Percentiles rank a stretch among this genome's conserved stretches.
These are phyloP conservation scores for Trichoplusia ni DNA, from an alignment of 1,140 invertebrate genomes.

Conservation along the genomic window DNA sequence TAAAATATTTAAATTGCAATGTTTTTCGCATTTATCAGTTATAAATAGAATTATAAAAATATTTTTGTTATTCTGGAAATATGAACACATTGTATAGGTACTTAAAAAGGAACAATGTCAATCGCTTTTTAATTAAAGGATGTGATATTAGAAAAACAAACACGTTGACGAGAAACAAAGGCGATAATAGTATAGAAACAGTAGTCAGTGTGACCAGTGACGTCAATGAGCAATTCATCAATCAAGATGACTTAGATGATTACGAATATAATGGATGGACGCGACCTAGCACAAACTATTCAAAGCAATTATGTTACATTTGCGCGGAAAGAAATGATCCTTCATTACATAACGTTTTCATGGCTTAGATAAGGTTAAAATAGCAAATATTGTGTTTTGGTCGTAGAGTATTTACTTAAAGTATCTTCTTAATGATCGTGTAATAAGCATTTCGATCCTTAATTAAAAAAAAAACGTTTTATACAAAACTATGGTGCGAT, in stretches of 20 bases:
- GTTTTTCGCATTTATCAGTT: conserved; percentile 23
- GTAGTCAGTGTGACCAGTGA: background rate
- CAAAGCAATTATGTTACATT: background rate
- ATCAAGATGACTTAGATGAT: background rate
- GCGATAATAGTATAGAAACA: background rate
- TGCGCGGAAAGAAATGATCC: background rate
- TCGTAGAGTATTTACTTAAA: too few relatives aligned
- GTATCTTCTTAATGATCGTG: too few relatives aligned
- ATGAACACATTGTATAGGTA: too few relatives aligned
- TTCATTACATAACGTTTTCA: too few relatives aligned
- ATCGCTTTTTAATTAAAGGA: background rate
- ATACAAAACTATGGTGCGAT: too few relatives aligned
- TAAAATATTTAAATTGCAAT: conserved; percentile 33
- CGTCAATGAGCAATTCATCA: conserved; percentile 10
- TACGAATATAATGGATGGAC: background rate
- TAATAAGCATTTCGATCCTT: too few relatives aligned
- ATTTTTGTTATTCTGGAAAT: too few relatives aligned
- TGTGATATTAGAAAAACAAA: too few relatives aligned
- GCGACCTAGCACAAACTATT: conserved; percentile 11
- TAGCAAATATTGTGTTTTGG: too few relatives aligned
- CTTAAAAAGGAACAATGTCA: background rate
- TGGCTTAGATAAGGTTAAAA: too few relatives aligned
- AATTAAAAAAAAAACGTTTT: too few relatives aligned
- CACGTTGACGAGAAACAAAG: background rate
- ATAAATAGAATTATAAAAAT: too few relatives aligned